Conservation (phyloP, 2,888 invertebrate genomes). For the Caenorhabditis zanzibari region DNA sequence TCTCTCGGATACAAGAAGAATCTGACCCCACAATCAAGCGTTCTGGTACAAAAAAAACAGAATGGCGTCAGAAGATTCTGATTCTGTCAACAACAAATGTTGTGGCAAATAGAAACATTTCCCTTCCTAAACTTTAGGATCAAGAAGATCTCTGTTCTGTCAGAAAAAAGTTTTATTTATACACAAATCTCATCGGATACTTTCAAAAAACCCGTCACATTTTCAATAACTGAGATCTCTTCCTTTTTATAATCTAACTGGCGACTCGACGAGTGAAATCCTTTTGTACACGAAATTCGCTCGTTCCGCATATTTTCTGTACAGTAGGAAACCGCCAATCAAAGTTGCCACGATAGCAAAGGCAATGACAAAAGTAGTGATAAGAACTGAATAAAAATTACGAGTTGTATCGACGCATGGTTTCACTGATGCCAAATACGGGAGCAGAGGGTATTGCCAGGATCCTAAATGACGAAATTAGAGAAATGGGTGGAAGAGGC, state of each 20-base stretch:
- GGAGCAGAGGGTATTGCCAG: constrained; percentile 79
- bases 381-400: constrained; percentile 73
- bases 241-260: constrained; percentile 46
- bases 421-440: constrained; percentile 74
- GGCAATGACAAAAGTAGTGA: constrained; percentile 71
- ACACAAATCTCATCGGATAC: neutral
- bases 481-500: neutral
- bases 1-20: neutral
- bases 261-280: constrained; percentile 46
- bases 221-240: neutral
- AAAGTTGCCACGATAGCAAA: constrained; percentile 69
- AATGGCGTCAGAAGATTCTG: constrained; percentile 17
- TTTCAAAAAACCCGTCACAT: constrained; percentile 18
- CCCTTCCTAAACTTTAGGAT: neutral
- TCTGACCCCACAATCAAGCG: constrained; percentile 38
- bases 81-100: neutral
- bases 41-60: constrained; percentile 12
- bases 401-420: constrained; percentile 68
- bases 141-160: neutral
- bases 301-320: constrained; percentile 44
- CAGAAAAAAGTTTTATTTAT: no score
- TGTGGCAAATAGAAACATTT: constrained; percentile 9
- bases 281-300: constrained; percentile 65
- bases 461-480: constrained; percentile 24
- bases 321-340: constrained; percentile 65